Evolutionary conservation across 1,140 invertebrate genomes (phyloP), one percentile per base, ranked within the genome.

Genomic region (Papilio machaon): DNA sequence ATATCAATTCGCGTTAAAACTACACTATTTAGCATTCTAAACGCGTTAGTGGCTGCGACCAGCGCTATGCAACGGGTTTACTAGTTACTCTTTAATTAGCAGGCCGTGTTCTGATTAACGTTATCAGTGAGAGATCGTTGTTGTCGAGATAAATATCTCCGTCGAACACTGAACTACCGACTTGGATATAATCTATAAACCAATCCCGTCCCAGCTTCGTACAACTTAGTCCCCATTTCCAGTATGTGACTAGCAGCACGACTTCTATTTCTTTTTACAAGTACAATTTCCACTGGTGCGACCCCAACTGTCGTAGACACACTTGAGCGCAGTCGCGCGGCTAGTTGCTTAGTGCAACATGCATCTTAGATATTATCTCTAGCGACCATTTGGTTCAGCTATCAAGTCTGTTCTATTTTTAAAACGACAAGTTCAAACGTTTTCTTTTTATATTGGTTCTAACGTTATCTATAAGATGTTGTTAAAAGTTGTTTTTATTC

Each of bases 31-130:
- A 78, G 75, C 52, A 78, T 78, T 78, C 75, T 60, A 43, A 60
- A 54, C 52, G 75, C 54, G 52, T 78, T 60, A n/a, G 43, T 73
- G 15, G 73, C 52, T 75, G 52, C 80, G 52, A n/a, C 49, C 17
- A n/a, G 9, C 43, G 75, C 74, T 47, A 46, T 73, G 54, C 54
- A 64, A 49, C 52, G 64, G 76, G 76, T 81, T 83, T 84, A 84
- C 83, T 84, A 80, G 80, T 81, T 83, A 84, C 54, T 82, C 73
- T 84, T 88, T 86, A 89, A 86, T 85, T 86, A 86, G 82, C 82
- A 81, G 82, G 47, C 64, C 64, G 80, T 83, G 85, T 86, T 81
- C 81, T 86, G 81, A 86, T 86, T 82, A 85, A 74, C 73, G 81
- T 87, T 89, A 89, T 88, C 86, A 80, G 79, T 54, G 83, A 73